Percentiles rank a stretch among this genome's conserved stretches.
phyloP scores from a whole-genome alignment of 2,888 invertebrate genomes.

The Drosophila putrida region DNA sequence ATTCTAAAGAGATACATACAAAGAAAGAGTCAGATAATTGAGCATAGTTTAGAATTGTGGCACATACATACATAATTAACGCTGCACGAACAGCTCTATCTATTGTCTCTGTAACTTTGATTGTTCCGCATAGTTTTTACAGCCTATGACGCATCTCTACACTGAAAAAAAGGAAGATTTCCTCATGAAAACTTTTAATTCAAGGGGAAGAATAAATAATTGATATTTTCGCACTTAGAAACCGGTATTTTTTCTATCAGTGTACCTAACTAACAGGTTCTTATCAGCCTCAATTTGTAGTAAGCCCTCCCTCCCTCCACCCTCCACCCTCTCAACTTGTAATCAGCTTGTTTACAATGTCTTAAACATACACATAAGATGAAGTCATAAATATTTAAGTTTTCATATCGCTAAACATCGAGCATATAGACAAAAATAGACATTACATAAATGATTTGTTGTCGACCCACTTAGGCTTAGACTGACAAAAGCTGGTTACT shows the following conservation, averaged over 20 bases:
- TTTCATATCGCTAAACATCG: conserved; percentile 33
- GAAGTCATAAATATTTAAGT: conserved; percentile 47
- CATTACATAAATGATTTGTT: conserved; percentile 52
- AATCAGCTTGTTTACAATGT: conserved; percentile 65
- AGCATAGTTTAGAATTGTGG: conserved; percentile 25
- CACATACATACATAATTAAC: conserved; percentile 28
- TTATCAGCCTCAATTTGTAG: conserved; percentile 13
- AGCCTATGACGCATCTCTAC: conserved; percentile 10
- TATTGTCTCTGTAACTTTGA: conserved; percentile 24
- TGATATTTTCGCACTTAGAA: no score
- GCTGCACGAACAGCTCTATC: conserved; percentile 21
- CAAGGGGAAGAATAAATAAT: no score
- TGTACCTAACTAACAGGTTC: conserved; percentile 8
- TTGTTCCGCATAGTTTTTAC: neutral
- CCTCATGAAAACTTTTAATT: no score
- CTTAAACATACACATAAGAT: conserved; percentile 39
- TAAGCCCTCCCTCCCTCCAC: neutral
- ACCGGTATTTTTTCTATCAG: no score
- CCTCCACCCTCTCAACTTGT: conserved; percentile 10
- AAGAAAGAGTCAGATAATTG: conserved; percentile 2
- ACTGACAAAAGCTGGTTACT: conserved; percentile 41
- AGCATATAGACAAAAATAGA: conserved; percentile 62
- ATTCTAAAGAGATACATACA: conserved; percentile 7
- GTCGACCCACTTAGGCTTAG: conserved; percentile 18
- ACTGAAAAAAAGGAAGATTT: neutral